These are phyloP conservation scores for Microdon myrmicae DNA, from an alignment of 2,888 invertebrate species.

Conservation along the genomic window DNA sequence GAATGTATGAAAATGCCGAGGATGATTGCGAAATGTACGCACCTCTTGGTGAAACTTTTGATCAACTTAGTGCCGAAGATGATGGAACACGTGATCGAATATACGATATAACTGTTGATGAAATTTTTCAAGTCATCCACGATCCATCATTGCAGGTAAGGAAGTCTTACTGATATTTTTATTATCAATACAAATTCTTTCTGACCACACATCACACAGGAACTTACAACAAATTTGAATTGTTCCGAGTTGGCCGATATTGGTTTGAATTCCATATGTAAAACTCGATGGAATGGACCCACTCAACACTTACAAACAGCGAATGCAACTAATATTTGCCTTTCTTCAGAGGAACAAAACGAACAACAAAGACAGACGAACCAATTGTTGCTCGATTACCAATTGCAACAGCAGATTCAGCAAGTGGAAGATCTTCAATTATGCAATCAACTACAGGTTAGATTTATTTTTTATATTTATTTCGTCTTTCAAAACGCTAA, in stretches of 20 bases:
- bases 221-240: slow-evolving; percentile 65
- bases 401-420: slow-evolving; percentile 67
- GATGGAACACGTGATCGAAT: slow-evolving; percentile 61
- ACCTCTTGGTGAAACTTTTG: slow-evolving; percentile 60
- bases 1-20: slow-evolving; percentile 57
- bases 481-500: not conserved
- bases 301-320: slow-evolving; percentile 58
- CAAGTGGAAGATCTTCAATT: slow-evolving; percentile 67
- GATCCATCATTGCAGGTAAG: slow-evolving; percentile 62
- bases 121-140: slow-evolving; percentile 65
- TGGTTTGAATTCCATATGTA: slow-evolving; percentile 66
- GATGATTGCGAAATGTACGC: slow-evolving; percentile 62
- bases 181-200: not conserved
- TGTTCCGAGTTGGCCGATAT: slow-evolving; percentile 66
- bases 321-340: slow-evolving; percentile 54
- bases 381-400: slow-evolving; percentile 64
- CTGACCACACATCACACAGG: slow-evolving; percentile 55
- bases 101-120: slow-evolving; percentile 65
- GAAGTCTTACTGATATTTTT: slow-evolving; percentile 1
- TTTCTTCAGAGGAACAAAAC: slow-evolving; percentile 59
- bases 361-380: slow-evolving; percentile 62
- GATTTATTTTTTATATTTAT: slow-evolving; percentile 5
- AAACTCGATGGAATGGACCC: slow-evolving; percentile 64
- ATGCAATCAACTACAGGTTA: slow-evolving; percentile 65
- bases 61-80: slow-evolving; percentile 61